These are phyloP conservation scores for Trididemnum clinides DNA, from an alignment of 23 tunicate species.

Conservation along the genomic window DNA sequence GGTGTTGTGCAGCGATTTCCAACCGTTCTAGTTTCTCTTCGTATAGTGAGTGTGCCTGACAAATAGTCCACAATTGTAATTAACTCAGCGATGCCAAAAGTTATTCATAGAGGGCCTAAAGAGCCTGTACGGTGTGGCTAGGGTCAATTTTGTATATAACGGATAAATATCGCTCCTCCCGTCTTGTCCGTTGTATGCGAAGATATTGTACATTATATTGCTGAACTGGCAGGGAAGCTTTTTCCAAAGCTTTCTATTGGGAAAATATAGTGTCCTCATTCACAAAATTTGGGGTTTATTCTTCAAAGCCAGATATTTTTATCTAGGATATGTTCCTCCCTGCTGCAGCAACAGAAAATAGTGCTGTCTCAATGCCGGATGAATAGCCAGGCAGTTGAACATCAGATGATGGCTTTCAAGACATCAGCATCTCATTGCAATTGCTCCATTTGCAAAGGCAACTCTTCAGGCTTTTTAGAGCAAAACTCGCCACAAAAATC, in stretches of 20 bases:
- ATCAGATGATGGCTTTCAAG: neutral
- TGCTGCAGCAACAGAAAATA: neutral
- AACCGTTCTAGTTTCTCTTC: no score
- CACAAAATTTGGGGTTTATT: neutral
- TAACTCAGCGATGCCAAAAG: no score
- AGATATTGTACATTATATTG: no score
- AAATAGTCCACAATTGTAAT: no score
- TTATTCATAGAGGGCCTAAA: no score
- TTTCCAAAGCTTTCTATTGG: neutral
- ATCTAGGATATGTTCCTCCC: neutral
- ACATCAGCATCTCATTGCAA: neutral
- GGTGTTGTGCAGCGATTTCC: no score
- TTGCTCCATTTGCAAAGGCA: neutral
- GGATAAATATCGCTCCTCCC: no score
- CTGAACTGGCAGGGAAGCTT: conserved; percentile 16
- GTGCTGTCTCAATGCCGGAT: neutral
- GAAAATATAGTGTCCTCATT: conserved; percentile 19
- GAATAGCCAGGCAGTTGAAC: neutral
- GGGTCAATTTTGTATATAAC: no score
- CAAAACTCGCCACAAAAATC: conserved; percentile 3
- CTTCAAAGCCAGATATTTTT: neutral
- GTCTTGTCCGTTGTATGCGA: no score
- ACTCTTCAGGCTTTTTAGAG: neutral
- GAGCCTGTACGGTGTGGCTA: no score
- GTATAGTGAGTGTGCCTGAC: no score